Conservation (phyloP, 2,113 vertebrate species). For the Centrocercus urophasianus region DNA sequence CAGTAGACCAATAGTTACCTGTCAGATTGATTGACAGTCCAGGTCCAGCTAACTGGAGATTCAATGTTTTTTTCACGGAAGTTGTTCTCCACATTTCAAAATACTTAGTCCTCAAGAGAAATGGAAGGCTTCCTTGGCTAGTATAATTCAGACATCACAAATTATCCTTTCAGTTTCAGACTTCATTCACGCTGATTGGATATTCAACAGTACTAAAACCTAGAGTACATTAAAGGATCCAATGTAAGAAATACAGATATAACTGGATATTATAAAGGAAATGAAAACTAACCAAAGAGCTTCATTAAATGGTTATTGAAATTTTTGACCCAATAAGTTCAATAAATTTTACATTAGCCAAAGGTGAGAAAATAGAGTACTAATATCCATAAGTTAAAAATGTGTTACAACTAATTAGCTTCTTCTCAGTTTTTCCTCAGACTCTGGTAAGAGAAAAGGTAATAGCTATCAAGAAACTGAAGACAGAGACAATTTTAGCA, state of each 20-base stretch:
- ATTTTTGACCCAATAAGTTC: neutral
- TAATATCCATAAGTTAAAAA: neutral
- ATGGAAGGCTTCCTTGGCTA: neutral
- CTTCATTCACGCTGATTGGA: neutral
- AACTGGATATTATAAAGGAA: neutral
- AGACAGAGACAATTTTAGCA: neutral
- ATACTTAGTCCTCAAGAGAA: neutral
- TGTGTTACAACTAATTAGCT: neutral
- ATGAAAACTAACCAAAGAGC: neutral
- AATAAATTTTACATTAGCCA: neutral
- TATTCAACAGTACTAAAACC: neutral
- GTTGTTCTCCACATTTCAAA: neutral
- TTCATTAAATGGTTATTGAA: neutral
- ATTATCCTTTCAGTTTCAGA: neutral
- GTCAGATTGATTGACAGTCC: neutral
- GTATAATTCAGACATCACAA: neutral
- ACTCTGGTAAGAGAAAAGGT: neutral
- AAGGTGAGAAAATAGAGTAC: neutral
- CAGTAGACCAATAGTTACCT: neutral
- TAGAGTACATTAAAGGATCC: neutral
- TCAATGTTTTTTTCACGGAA: neutral
- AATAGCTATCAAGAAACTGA: neutral
- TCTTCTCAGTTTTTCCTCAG: neutral
- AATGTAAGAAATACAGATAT: neutral
- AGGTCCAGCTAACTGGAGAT: neutral